These are phyloP conservation scores for Brevimyrus niger DNA, from an alignment of 2,113 vertebrate genomes.

Conservation along the genomic window DNA sequence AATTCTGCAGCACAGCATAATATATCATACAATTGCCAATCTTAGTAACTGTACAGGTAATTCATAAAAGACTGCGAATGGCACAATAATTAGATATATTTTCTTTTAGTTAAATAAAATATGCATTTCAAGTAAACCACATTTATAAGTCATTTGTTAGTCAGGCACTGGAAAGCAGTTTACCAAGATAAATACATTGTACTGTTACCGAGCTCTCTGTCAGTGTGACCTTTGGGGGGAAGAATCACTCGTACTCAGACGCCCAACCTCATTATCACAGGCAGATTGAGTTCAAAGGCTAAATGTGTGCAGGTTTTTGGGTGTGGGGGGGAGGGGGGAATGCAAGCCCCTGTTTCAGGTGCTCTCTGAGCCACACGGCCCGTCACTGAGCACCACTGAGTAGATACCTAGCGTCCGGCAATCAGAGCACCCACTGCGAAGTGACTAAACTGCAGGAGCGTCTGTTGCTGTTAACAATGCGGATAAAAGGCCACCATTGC, in stretches of 20 bases:
- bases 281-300: background rate
- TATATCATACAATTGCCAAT: background rate
- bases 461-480: background rate
- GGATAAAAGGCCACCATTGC: background rate
- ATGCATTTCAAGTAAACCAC: background rate
- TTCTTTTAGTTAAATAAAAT: background rate
- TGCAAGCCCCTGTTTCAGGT: background rate
- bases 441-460: background rate
- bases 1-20: background rate
- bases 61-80: background rate
- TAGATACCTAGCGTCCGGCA: background rate
- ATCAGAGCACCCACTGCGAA: background rate
- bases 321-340: background rate
- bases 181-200: background rate
- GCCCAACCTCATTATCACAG: background rate
- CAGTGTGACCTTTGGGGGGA: background rate
- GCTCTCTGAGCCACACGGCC: background rate
- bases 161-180: background rate
- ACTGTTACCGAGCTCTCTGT: background rate
- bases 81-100: background rate
- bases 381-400: background rate
- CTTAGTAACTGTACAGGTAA: background rate
- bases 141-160: background rate
- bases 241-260: background rate
- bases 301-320: background rate